Base-by-base conservation (phyloP, 2,797 vertebrate genomes). In the Sebastes taczanowskii region DNA sequence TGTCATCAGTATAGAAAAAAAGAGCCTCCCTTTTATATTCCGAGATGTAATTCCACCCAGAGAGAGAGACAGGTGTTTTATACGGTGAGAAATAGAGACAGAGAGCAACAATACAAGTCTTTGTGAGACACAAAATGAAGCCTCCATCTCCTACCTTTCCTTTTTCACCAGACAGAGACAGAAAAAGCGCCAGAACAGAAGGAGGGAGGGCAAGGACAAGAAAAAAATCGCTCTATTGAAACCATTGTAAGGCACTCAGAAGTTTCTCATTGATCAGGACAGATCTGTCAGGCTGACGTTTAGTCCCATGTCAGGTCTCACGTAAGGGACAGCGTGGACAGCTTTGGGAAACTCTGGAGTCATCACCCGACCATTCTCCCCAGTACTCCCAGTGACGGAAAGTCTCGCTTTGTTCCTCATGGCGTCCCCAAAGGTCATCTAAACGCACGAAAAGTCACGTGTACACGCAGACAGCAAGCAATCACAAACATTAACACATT, bases 211-310 rank as follows among this genome's bases (percentile, higher is more conserved):
- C 46, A 64, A 62, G 64, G 52, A 76, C 71, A 62, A 64, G 38
- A 61, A 75, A 73, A 56, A 66, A 59, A 78, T 46, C 80, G 22
- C 91, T 94, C 91, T 90, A 85, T 91, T 91, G 89, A 95, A 98
- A 98, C 97, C 97, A 97, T 96, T 97, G 96, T 99, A 99, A 99
- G 99, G 99, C 99, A 99, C 99, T 99, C 97, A 96, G 96, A 97
- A 97, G 97, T 97, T 97, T 97, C 96, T 97, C 96, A 96, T 96
- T 95, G 96, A 98, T 98, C 98, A 99, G 94, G 97, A 99, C 95
- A 98, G 96, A 97, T 98, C 98, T 95, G 98, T 99, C 96, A 99
- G 97, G 97, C 99, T 98, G 97, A 98, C 98, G 97, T 97, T 99
- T 95, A 99, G 97, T 96, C 97, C 97, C 97, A 99, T 98, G 96